Evolutionary conservation across 2,113 vertebrate genomes (phyloP).

Genomic region (Crotalus tigris): DNA sequence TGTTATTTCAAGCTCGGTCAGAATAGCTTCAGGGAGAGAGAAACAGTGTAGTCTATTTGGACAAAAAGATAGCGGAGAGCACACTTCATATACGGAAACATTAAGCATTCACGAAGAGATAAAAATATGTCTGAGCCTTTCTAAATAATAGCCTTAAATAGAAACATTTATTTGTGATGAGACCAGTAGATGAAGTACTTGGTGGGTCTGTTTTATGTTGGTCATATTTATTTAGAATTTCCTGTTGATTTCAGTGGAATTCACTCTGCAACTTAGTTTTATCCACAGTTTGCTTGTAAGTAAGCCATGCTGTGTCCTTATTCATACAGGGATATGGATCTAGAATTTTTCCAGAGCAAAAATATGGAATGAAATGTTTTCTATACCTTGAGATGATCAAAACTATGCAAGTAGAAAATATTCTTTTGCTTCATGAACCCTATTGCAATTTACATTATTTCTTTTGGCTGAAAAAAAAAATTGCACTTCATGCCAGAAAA

Average conservation of each 20-base stretch:
- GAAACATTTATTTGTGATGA: slow-evolving; percentile 18
- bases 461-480: background rate
- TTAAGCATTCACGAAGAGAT: slow-evolving; percentile 3
- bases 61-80: slow-evolving; percentile 36
- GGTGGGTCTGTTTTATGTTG: background rate
- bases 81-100: slow-evolving; percentile 44
- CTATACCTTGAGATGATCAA: background rate
- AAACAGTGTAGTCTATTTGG: slow-evolving; percentile 52
- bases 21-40: slow-evolving; percentile 51
- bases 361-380: background rate
- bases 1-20: slow-evolving; percentile 63
- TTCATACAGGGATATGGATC: background rate
- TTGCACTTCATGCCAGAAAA: background rate
- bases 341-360: background rate
- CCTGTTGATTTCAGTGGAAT: background rate
- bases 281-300: background rate
- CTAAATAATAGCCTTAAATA: slow-evolving; percentile 17
- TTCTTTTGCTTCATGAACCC: background rate
- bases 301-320: background rate
- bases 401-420: background rate
- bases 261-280: background rate
- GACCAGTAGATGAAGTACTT: slow-evolving; percentile 25
- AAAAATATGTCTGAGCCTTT: slow-evolving; percentile 39
- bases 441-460: background rate
- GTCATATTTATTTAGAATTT: background rate